Evolutionary conservation across 2,888 invertebrate species (phyloP).

Genomic region (Standfussiana lucernea): DNA sequence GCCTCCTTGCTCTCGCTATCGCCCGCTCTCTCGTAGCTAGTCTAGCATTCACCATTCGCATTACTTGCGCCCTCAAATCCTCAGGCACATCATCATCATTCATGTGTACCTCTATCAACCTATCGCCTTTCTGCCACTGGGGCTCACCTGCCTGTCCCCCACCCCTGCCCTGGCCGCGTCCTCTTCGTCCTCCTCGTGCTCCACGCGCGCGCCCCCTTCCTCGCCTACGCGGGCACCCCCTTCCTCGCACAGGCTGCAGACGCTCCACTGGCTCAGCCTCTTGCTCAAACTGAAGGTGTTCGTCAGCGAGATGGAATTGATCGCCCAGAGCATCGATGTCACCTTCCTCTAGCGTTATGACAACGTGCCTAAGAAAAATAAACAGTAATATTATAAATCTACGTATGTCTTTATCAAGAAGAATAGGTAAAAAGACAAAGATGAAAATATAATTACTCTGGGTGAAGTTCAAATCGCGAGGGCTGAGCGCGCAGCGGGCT

Average conservation of each 20-base stretch:
- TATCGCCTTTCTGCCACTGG: too few species aligned
- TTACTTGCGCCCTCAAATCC: too few species aligned
- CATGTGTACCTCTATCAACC: too few species aligned
- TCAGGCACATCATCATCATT: too few species aligned
- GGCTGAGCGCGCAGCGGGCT: constrained; percentile 1
- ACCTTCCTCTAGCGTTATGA: constrained; percentile 3
- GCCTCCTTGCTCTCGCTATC: background rate
- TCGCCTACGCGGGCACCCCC: too few species aligned
- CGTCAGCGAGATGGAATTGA: background rate
- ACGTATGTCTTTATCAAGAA: background rate
- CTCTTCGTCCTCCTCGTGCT: background rate
- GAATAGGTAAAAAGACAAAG: background rate
- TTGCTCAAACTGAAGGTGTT: background rate
- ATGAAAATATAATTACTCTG: constrained; percentile 4
- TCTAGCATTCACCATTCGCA: background rate
- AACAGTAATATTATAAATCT: constrained; percentile 2
- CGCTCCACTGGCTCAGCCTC: constrained; percentile 5
- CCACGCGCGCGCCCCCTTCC: background rate
- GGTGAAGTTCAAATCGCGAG: background rate
- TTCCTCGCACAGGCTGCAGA: background rate
- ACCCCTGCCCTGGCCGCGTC: too few species aligned
- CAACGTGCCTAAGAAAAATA: constrained; percentile 1
- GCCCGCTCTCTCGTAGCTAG: constrained; percentile 2
- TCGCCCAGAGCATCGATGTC: background rate
- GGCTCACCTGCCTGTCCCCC: too few species aligned